Base-by-base conservation (phyloP, 2,113 vertebrate genomes). In the Amphilophus citrinellus region DNA sequence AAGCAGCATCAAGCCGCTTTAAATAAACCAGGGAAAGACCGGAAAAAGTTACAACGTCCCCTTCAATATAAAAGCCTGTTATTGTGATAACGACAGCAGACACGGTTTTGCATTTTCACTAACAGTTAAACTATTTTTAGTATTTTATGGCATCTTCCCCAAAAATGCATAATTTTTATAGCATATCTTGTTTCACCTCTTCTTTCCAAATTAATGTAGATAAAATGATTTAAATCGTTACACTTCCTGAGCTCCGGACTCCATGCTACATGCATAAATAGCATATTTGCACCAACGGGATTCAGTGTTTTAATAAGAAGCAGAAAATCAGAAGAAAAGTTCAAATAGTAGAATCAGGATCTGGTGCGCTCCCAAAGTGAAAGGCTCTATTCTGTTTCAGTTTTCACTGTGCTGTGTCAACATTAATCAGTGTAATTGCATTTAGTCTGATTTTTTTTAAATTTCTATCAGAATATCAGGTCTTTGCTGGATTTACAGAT, bases 21-120 rank as follows among this genome's bases (percentile, higher is more conserved):
- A 6, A 50, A 6, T 80, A 22, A 84, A 13, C 4, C 18, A 42
- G 2, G 13, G 22, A 10, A 8, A 53, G 30, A 87, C 44, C 17
- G 77, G 87, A 82, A 81, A 8, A 18, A 35, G 0, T 2, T 22
- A 0, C 10, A 65, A 39, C 1, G 2, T 50, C 1, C 56, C n/a
- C 22, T 88, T 91, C 86, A 87, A n/a, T 58, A 10, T 90, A 90
- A 91, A 88, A 83, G 53, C 24, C 3, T 7, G 32, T 60, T 44
- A 22, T 10, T 7, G 20, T 42, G 7, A 56, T 8, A 18, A 53
- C 11, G 37, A 42, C 10, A 42, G 1, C 3, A 56, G 35, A 27
- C 76, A 4, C 10, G 10, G 15, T 77, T 77, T 71, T 20, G 15
- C 65, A 17, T 71, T 71, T 50, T 50, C 47, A 71, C 24, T 15